phyloP scores from a whole-genome alignment of 2,797 vertebrate species.

The Hipposideros larvatus region DNA sequence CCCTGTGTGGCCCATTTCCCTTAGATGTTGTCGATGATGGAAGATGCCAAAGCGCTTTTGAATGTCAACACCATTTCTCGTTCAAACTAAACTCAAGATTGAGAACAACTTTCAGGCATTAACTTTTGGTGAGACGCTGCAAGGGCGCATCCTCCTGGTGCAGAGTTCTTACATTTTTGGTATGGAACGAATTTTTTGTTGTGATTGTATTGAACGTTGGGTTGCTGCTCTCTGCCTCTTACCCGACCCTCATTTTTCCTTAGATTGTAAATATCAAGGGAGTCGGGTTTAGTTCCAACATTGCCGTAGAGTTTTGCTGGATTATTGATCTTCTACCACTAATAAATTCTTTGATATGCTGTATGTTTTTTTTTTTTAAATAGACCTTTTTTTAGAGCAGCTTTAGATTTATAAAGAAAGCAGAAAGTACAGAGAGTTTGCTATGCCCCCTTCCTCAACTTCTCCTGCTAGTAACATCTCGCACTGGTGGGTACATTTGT shows the following conservation, averaged over 20 bases:
- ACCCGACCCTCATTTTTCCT: not conserved
- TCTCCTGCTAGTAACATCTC: not conserved
- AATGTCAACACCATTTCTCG: not conserved
- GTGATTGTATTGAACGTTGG: not conserved
- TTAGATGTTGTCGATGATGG: not conserved
- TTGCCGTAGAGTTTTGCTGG: not conserved
- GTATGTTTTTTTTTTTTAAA: not conserved
- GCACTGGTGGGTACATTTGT: not conserved
- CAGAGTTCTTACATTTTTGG: not conserved
- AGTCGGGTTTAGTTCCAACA: not conserved
- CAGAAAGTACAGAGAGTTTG: not conserved
- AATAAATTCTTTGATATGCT: constrained; percentile 30
- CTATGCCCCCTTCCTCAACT: not conserved
- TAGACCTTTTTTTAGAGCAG: not conserved
- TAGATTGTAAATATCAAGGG: not conserved
- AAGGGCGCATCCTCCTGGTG: not conserved
- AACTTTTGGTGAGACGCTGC: not conserved
- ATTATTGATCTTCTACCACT: not conserved
- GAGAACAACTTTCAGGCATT: not conserved
- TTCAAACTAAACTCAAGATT: not conserved
- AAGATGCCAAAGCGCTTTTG: not conserved
- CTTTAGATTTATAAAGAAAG: not conserved
- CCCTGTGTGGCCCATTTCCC: not conserved
- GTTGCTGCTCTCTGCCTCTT: not conserved
- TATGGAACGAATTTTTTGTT: not conserved